These are phyloP conservation scores for Lordiphosa andalusiaca DNA, from an alignment of 2,888 invertebrate genomes.

Conservation along the genomic window DNA sequence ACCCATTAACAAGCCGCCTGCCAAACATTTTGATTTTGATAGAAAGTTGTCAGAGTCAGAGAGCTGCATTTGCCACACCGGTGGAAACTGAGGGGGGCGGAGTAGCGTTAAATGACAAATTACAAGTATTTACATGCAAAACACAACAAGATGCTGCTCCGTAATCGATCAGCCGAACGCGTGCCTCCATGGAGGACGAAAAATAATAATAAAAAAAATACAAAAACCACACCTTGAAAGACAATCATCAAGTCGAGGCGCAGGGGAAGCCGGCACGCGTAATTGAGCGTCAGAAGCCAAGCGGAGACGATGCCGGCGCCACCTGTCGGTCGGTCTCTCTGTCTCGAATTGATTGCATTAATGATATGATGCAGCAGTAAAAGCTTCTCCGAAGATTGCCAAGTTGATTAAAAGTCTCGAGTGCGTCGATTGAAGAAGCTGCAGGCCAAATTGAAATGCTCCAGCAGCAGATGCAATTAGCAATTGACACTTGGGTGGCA, in stretches of 20 bases:
- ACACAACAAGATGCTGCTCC: conserved; percentile 52
- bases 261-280: conserved; percentile 21
- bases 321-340: conserved; percentile 35
- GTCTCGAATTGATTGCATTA: conserved; percentile 46
- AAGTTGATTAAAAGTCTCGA: conserved; percentile 38
- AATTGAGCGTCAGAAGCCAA: conserved; percentile 51
- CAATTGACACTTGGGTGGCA: conserved; percentile 41
- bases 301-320: conserved; percentile 38
- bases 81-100: conserved; percentile 12
- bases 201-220: conserved; percentile 24
- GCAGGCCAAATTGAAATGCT: conserved; percentile 10
- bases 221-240: conserved; percentile 42
- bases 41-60: conserved; percentile 15
- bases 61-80: not conserved
- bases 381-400: conserved; percentile 35
- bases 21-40: conserved; percentile 20
- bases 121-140: conserved; percentile 64
- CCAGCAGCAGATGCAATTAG: conserved; percentile 37
- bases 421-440: conserved; percentile 6
- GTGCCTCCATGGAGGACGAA: conserved; percentile 30
- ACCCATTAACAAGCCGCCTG: conserved; percentile 27
- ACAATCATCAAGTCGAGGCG: conserved; percentile 33
- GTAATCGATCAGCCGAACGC: conserved; percentile 51
- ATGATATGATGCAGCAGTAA: conserved; percentile 46
- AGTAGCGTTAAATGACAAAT: conserved; percentile 56